These are phyloP conservation scores for Brachionus manjavacas DNA, from an alignment of 1,140 invertebrate genomes.

Conservation along the genomic window DNA sequence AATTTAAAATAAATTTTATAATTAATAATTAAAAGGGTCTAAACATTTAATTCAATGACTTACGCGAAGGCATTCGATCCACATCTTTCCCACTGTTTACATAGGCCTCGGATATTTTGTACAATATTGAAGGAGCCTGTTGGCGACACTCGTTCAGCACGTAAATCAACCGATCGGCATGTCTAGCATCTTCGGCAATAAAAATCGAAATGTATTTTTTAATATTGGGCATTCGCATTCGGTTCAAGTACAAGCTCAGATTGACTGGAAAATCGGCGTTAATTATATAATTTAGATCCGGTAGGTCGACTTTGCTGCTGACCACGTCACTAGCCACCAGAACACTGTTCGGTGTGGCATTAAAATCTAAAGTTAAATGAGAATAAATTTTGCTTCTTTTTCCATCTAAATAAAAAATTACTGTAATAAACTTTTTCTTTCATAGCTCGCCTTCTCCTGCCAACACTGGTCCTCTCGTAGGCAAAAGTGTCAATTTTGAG, in stretches of 20 bases:
- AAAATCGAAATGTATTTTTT: constrained; percentile 41
- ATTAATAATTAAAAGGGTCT: background rate
- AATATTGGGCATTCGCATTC: constrained; percentile 35
- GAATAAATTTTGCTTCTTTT: too few species aligned
- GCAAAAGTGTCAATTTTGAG: constrained; percentile 39
- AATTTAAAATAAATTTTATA: background rate
- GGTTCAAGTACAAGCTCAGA: constrained; percentile 35
- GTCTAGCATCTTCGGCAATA: constrained; percentile 38
- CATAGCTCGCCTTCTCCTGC: constrained; percentile 15
- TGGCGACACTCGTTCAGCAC: constrained; percentile 31
- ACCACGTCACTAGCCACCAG: constrained; percentile 38
- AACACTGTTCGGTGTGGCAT: constrained; percentile 37
- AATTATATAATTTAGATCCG: constrained; percentile 27
- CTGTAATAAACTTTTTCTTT: constrained; percentile 42
- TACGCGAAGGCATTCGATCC: constrained; percentile 34
- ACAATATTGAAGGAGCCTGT: background rate
- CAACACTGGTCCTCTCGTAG: constrained; percentile 35
- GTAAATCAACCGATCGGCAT: constrained; percentile 27
- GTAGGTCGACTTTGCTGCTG: constrained; percentile 34
- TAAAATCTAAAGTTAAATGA: constrained; percentile 42
- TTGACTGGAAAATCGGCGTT: constrained; percentile 41
- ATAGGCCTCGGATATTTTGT: constrained; percentile 42
- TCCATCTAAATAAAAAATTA: background rate
- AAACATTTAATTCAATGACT: background rate
- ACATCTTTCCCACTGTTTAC: constrained; percentile 42